Evolutionary conservation across 1,140 invertebrate genomes (phyloP).

Genomic region (Penaeus japonicus): DNA sequence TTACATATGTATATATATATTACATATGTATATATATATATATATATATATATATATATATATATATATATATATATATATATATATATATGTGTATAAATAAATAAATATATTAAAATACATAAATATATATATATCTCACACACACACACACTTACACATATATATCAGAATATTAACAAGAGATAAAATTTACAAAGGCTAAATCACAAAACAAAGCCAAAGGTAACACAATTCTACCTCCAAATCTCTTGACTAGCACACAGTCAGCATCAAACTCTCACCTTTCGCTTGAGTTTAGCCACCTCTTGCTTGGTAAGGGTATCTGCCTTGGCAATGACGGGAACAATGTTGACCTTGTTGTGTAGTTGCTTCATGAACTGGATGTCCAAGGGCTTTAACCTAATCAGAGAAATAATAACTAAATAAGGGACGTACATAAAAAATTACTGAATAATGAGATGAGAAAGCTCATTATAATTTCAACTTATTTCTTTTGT

Average conservation of each 20-base stretch:
- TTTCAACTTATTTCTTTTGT: too few relatives aligned
- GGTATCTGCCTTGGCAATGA: constrained; percentile 98
- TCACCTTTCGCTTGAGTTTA: constrained; percentile 80
- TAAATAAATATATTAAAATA: too few relatives aligned
- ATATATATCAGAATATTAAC: too few relatives aligned
- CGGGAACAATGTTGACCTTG: constrained; percentile 98
- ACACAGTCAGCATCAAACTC: background rate
- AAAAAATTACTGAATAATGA: constrained; percentile 68
- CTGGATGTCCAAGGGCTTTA: constrained; percentile 95
- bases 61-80: too few relatives aligned
- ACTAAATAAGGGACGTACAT: background rate
- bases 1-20: too few relatives aligned
- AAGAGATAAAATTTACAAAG: background rate
- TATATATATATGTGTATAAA: too few relatives aligned
- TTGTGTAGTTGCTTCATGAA: constrained; percentile 99
- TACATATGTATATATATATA: too few relatives aligned
- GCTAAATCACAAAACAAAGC: constrained; percentile 19
- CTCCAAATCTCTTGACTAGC: too few relatives aligned
- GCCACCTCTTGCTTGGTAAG: constrained; percentile 94
- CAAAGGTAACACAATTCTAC: background rate
- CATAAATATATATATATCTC: too few relatives aligned
- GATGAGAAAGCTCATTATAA: constrained; percentile 59
- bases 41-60: too few relatives aligned
- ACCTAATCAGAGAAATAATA: constrained; percentile 53
- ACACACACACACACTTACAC: too few relatives aligned